Conservation (phyloP, 2,113 vertebrate genomes). For the Etheostoma spectabile region DNA sequence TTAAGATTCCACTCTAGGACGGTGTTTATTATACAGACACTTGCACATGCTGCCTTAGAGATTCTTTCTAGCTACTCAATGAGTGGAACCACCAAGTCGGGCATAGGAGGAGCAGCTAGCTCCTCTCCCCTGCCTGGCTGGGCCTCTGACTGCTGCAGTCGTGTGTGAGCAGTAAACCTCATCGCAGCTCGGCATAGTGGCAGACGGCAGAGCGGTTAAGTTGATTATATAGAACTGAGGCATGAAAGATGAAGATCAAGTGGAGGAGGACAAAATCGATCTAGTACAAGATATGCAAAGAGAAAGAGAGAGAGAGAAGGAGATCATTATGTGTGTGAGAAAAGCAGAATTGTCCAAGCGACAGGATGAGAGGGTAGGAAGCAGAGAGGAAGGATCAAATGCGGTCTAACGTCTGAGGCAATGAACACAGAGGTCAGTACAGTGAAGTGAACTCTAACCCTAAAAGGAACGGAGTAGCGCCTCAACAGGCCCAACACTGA, state of each 20-base stretch:
- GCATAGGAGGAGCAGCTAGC: conserved; percentile 43
- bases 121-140: conserved; percentile 12
- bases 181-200: conserved; percentile 48
- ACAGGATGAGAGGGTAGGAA: neutral
- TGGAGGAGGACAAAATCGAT: conserved; percentile 18
- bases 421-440: neutral
- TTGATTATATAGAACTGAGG: conserved; percentile 69
- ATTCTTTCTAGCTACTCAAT: conserved; percentile 32
- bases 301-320: neutral
- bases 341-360: neutral
- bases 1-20: neutral
- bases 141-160: conserved; percentile 31
- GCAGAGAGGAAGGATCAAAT: neutral
- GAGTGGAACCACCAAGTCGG: conserved; percentile 14
- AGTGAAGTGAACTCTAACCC: neutral
- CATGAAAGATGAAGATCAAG: conserved; percentile 43
- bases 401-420: neutral
- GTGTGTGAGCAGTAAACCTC: conserved; percentile 65
- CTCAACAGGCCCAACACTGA: neutral
- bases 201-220: conserved; percentile 67
- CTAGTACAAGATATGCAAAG: conserved; percentile 21
- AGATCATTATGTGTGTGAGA: neutral
- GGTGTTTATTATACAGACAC: conserved; percentile 1
- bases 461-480: neutral
- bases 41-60: conserved; percentile 1